Evolutionary conservation across 1,140 invertebrate species (phyloP), one percentile per base, ranked within the genome.

Genomic region (Lordiphosa collinella): DNA sequence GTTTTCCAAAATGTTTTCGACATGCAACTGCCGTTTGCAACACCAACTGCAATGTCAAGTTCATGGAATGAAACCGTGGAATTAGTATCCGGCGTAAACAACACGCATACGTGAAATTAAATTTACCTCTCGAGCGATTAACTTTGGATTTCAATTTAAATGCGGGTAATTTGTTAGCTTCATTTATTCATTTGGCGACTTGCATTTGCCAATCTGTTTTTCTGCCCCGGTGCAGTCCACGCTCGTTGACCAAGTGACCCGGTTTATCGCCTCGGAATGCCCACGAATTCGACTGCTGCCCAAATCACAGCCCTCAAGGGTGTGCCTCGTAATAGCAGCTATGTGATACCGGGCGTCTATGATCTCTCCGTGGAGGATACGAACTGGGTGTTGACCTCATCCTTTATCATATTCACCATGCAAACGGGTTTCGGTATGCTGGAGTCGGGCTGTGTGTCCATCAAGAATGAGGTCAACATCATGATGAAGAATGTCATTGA

Each of bases 371-470:
- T 94, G 0, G 96, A 97, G 89, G 97, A 98, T 70, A 95, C 95
- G 10, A 95, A 94, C 62, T 98, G 97, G 96, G 96, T 98, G 40
- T 91, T 98, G 14, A 97, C 96, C 0, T 96, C 95, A 46, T 95
- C 96, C 1, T 98, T 99, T 84, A 97, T 98, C 64, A 98, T 98
- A 54, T 98, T 98, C 86, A 98, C 97, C 0, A 99, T 98, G 97
- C 97, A 98, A 91, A 97, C 96, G 65, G 97, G 96, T 43, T 98
- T 98, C 79, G 96, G 96, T 4, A 94, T 98, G 92, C 86, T 98
- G 48, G 96, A 98, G 88, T 96, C 95, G 1, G 97, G 97, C 4
- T 96, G 95, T 70, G 96, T 98, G 0, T 96, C 95, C 1, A 91
- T 96, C 22, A 98, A 98, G 90, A 98, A 98, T 79, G 97, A 98